phyloP scores from a whole-genome alignment of 2,888 invertebrate species.

The Agriopis marginaria region DNA sequence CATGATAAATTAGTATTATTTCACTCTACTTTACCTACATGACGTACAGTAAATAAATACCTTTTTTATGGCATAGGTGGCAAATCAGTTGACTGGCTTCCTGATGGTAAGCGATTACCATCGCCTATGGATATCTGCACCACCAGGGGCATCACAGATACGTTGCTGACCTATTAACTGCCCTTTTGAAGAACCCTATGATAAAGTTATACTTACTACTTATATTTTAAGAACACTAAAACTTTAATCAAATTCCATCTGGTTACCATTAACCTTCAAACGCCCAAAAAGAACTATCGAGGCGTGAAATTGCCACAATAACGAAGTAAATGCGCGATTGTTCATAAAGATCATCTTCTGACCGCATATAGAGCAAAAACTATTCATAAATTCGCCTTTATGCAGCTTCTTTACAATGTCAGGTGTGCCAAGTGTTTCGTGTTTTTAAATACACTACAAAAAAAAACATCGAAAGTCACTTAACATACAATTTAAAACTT shows the following conservation, averaged over 20 bases:
- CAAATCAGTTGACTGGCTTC: no score
- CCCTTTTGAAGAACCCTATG: no score
- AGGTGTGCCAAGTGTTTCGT: slow-evolving; percentile 50
- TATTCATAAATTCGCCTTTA: slow-evolving; percentile 39
- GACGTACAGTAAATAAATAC: no score
- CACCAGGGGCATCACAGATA: no score
- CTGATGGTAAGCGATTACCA: no score
- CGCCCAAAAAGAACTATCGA: slow-evolving; percentile 30
- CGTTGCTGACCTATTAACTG: no score
- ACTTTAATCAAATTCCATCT: background rate
- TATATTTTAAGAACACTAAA: background rate
- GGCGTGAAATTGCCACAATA: slow-evolving; percentile 43
- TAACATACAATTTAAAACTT: slow-evolving; percentile 21
- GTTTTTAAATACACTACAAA: slow-evolving; percentile 40
- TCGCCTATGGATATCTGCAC: no score
- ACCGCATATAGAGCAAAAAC: slow-evolving; percentile 40
- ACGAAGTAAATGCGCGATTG: slow-evolving; percentile 32
- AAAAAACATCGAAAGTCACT: slow-evolving; percentile 4
- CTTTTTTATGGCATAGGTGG: no score
- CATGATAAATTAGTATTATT: no score
- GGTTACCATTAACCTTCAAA: slow-evolving; percentile 13
- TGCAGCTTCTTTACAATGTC: slow-evolving; percentile 48
- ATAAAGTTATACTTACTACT: no score
- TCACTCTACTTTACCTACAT: no score
- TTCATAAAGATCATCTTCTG: slow-evolving; percentile 47